Evolutionary conservation across 2,113 vertebrate species (phyloP), one percentile per base, ranked within the genome.

Genomic region (Proterorhinus semilunaris): DNA sequence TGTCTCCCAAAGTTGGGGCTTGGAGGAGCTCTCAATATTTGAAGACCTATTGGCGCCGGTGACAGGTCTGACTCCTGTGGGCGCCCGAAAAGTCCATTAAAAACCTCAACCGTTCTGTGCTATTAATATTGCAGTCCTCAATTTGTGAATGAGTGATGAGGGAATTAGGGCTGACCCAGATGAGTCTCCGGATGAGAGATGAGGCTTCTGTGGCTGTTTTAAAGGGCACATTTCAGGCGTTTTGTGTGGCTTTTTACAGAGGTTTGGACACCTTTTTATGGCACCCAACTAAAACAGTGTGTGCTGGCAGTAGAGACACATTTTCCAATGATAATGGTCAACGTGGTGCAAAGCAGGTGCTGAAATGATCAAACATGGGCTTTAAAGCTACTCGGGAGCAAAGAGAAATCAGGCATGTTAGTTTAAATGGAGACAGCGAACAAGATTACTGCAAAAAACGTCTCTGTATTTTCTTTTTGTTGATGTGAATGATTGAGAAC

Each of bases 121-220:
- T 89, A 88, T 90, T 89, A 90, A 90, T 89, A 89, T 85, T 89
- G 81, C 83, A 88, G 78, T 71, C 85, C 78, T 86, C 86, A 85
- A 82, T 88, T 90, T 88, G 72, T 86, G 85, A 91, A 89, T 83
- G 88, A 88, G 82, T 49, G 87, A 86, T 87, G 83, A 79, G 85
- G 85, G 86, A 87, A 78, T 75, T 82, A 79, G 75, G 75, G 79
- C 65, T 79, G 83, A 88, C 85, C 86, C 85, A 89, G 83, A 89
- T 90, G 79, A 87, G 84, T 80, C 83, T 66, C 51, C 85, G 82
- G 86, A 87, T 89, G 87, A 88, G 80, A 76, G 79, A 83, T 85
- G 82, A 75, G 68, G 17, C 72, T 76, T 83, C 80, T 84, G 76
- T 66, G 62, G 66, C 69, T 69, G 6, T 48, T 48, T 69, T 10